Conservation (phyloP, 2,797 vertebrate species). For the Scarus forsteni region DNA sequence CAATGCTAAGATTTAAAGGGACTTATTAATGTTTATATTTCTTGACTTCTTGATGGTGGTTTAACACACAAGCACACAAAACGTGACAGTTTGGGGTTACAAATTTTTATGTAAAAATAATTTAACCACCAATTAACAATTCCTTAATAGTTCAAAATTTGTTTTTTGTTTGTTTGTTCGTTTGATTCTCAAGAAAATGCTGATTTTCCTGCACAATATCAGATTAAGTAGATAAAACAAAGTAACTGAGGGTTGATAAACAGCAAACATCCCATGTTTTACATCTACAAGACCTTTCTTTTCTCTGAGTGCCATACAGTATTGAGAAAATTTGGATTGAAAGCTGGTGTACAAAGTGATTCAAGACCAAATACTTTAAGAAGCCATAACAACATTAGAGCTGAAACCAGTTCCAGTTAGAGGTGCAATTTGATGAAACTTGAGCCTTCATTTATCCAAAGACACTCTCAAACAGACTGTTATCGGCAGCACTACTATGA, state of each 20-base stretch:
- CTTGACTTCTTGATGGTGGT: no score
- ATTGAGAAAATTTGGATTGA: not conserved
- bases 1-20: no score
- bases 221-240: no score
- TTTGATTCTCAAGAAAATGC: not conserved
- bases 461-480: not conserved
- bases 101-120: no score
- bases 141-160: no score
- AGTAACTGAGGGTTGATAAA: not conserved
- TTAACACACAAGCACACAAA: no score
- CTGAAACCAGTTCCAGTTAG: not conserved
- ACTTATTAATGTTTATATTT: no score
- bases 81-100: no score
- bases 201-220: no score
- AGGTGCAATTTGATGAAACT: not conserved
- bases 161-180: no score
- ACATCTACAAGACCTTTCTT: not conserved
- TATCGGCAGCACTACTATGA: not conserved
- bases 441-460: not conserved
- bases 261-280: not conserved
- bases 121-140: no score
- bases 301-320: not conserved
- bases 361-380: conserved; percentile 3
- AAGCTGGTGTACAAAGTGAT: not conserved
- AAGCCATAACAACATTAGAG: not conserved